A percentile compares a stretch with the other conserved stretches of the same genome.
Conservation (phyloP, 2,888 invertebrate genomes). For the Eupeodes latifasciatus region DNA sequence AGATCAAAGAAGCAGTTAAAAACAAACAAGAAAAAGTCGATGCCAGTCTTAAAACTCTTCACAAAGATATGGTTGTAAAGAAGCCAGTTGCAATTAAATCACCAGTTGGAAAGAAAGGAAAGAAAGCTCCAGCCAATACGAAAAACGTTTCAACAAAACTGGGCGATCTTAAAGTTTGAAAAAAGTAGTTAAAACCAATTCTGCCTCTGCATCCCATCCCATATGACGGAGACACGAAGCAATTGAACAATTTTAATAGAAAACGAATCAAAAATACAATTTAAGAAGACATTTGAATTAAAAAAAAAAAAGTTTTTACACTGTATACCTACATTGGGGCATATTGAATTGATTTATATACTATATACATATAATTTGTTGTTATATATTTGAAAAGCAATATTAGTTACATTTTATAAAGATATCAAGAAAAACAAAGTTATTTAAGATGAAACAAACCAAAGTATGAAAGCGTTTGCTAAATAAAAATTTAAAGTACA, state of each 20-base stretch:
- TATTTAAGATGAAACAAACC: constrained; percentile 51
- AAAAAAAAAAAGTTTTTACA: constrained; percentile 11
- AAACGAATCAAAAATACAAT: constrained; percentile 15
- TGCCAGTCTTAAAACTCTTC: constrained; percentile 82
- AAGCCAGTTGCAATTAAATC: constrained; percentile 77
- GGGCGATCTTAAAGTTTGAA: constrained; percentile 63
- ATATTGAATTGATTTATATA: background rate
- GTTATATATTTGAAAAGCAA: constrained; percentile 29
- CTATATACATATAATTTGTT: constrained; percentile 1
- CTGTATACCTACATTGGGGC: constrained; percentile 9
- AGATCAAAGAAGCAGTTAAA: constrained; percentile 83
- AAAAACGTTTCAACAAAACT: constrained; percentile 79
- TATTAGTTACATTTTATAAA: constrained; percentile 44
- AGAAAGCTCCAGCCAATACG: constrained; percentile 80
- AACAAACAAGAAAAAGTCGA: constrained; percentile 83
- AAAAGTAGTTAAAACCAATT: background rate
- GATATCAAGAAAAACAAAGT: background rate
- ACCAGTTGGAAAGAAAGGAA: constrained; percentile 78
- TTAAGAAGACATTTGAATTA: constrained; percentile 5
- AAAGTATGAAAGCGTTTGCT: constrained; percentile 49
- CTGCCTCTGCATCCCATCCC: background rate
- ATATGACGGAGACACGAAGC: background rate
- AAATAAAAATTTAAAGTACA: constrained; percentile 66
- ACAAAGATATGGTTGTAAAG: constrained; percentile 83
- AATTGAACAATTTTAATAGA: background rate